Evolutionary conservation across 2,888 invertebrate species (phyloP).

Genomic region (Tribolium freemani): DNA sequence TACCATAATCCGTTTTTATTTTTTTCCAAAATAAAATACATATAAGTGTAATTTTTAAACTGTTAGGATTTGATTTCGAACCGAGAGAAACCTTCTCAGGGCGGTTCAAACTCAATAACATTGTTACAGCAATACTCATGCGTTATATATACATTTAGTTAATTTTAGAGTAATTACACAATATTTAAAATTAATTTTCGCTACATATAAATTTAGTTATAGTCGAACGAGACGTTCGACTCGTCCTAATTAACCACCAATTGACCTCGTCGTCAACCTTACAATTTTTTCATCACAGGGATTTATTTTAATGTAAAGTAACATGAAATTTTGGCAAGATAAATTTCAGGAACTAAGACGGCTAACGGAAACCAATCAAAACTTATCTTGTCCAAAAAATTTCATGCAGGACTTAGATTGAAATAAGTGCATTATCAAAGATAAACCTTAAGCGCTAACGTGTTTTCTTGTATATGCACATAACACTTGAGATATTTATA

Average conservation of each 20-base stretch:
- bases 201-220: conserved; percentile 36
- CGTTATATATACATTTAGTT: conserved; percentile 53
- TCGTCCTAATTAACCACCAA: conserved; percentile 40
- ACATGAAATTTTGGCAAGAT: conserved; percentile 42
- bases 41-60: conserved; percentile 61
- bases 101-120: conserved; percentile 38
- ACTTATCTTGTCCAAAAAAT: conserved; percentile 30
- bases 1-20: conserved; percentile 52
- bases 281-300: conserved; percentile 62
- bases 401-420: conserved; percentile 34
- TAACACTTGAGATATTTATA: conserved; percentile 36
- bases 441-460: conserved; percentile 39
- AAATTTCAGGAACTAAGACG: conserved; percentile 30
- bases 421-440: conserved; percentile 39
- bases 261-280: conserved; percentile 48
- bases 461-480: conserved; percentile 24
- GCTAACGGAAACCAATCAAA: conserved; percentile 7
- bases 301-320: conserved; percentile 57
- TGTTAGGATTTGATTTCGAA: conserved; percentile 50
- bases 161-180: conserved; percentile 46
- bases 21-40: conserved; percentile 65
- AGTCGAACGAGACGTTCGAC: conserved; percentile 25
- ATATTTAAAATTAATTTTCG: conserved; percentile 44
- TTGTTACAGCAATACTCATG: conserved; percentile 53
- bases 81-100: conserved; percentile 33